Base-by-base conservation (phyloP, 2,888 invertebrate species). In the Chironomus riparius region DNA sequence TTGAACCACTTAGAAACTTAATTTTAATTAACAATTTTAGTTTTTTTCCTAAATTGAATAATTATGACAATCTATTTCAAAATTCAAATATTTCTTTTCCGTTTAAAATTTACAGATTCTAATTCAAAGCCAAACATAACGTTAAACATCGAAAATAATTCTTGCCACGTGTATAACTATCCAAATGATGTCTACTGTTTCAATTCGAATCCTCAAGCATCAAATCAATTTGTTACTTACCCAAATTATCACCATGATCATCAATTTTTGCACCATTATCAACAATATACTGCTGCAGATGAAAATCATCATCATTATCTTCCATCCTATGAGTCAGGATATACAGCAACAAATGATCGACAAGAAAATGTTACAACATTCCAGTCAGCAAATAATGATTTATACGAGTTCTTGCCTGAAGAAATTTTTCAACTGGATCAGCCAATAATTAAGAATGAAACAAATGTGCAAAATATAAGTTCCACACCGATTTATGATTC, bases 341-440 rank as follows among this genome's bases (percentile, higher is more conserved):
- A 56, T 56, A 18, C 28, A 68, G 13, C 2, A 69, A n/a, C 69
- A 69, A n/a, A 38, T 21, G 47, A 71, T 13, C 71, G 69, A 21
- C 68, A 50, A 18, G 73, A 77, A 18, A 68, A 70, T 21, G 24
- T 56, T 2, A 7, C 24, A 18, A 47, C 47, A 15, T 22, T 76
- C 7, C 65, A 65, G 38, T 10, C 38, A 38, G 70, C 73, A 61
- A 76, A 88, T 0, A 87, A 88, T 62, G 91, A 92, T 80, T 85
- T 91, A 28, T 69, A 76, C 22, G 76, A 76, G 13, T 91, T 91
- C 81, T 91, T 91, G 80, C 91, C 92, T 0, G 91, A 91, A 80
- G 91, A 92, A 82, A 91, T 92, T 78, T 92, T 92, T 83, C 91
- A 91, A 81, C 83, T 91, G 77, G 91, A 91, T 80, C 91, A 91